Evolutionary conservation across 2,797 vertebrate species (phyloP), one percentile per base, ranked within the genome.

Genomic region (Melanotaenia maccullochi): DNA sequence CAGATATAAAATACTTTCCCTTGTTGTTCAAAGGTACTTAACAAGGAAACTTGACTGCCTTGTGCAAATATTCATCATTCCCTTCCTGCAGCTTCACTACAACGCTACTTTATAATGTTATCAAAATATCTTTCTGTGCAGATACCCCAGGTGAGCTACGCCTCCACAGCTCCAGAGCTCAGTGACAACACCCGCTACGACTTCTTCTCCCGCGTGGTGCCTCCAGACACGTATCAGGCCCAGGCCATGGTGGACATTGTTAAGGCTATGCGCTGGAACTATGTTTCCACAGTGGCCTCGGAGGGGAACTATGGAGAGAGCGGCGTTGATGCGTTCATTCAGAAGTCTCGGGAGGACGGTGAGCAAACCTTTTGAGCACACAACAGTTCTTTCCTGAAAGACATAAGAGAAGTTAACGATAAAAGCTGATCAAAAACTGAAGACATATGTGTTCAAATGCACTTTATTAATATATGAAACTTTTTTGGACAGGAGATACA

Each of bases 181-280:
- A 98, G 97, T 0, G 97, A 98, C 86, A 98, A 97, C 95, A 98
- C 95, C 82, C 96, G 97, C 87, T 98, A 98, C 0, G 97, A 98
- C 91, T 98, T 97, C 94, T 98, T 98, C 92, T 98, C 97, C 33
- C 95, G 97, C 0, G 97, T 98, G 4, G 97, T 99, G 56, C 97
- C 97, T 0, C 97, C 97, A 0, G 97, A 99, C 93, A 98, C 97
- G 3, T 97, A 97, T 92, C 97, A 98, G 93, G 97, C 97, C 69
- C 97, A 99, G 89, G 97, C 97, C 81, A 99, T 99, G 97, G 96
- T 98, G 91, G 97, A 99, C 90, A 97, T 99, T 0, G 97, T 97
- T 78, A 98, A 96, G 60, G 96, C 96, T 60, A 96, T 99, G 94
- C 95, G 93, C 83, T 99, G 97, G 97, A 98, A 97, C 90, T 99